Evolutionary conservation across 2,888 invertebrate species (phyloP).

Genomic region (Acleris sparsana): DNA sequence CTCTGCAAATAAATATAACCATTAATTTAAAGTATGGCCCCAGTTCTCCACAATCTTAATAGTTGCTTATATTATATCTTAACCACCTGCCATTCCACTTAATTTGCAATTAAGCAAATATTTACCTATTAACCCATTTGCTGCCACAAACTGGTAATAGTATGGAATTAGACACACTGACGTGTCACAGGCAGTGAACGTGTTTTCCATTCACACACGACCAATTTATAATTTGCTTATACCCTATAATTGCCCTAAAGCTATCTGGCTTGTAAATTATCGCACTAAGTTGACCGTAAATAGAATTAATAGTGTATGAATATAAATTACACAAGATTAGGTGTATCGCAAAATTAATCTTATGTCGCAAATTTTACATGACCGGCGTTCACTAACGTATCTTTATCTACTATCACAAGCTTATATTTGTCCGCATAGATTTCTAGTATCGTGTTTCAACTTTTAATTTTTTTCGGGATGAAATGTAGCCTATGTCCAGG

Average conservation of each 20-base stretch:
- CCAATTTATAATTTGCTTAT: not conserved
- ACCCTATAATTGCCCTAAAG: slow-evolving; percentile 7
- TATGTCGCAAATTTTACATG: too few relatives aligned
- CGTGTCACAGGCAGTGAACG: too few relatives aligned
- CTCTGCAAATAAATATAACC: not conserved
- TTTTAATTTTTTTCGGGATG: too few relatives aligned
- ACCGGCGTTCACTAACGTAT: too few relatives aligned
- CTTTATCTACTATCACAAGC: too few relatives aligned
- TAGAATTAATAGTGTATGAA: slow-evolving; percentile 17
- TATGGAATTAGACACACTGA: too few relatives aligned
- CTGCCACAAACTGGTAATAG: too few relatives aligned
- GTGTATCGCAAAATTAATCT: not conserved
- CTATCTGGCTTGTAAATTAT: slow-evolving; percentile 31
- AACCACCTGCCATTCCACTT: slow-evolving; percentile 33
- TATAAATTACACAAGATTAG: not conserved
- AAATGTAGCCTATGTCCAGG: too few relatives aligned
- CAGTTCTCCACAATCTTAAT: slow-evolving; percentile 5
- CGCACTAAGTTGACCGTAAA: slow-evolving; percentile 19
- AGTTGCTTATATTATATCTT: slow-evolving; percentile 17
- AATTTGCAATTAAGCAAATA: slow-evolving; percentile 25
- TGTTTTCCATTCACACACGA: too few relatives aligned
- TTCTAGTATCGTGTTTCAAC: too few relatives aligned
- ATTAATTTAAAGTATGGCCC: too few relatives aligned
- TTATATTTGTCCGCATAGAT: too few relatives aligned
- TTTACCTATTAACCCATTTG: slow-evolving; percentile 37